phyloP scores from a whole-genome alignment of 2,888 invertebrate genomes.

The Eupithecia abbreviata region DNA sequence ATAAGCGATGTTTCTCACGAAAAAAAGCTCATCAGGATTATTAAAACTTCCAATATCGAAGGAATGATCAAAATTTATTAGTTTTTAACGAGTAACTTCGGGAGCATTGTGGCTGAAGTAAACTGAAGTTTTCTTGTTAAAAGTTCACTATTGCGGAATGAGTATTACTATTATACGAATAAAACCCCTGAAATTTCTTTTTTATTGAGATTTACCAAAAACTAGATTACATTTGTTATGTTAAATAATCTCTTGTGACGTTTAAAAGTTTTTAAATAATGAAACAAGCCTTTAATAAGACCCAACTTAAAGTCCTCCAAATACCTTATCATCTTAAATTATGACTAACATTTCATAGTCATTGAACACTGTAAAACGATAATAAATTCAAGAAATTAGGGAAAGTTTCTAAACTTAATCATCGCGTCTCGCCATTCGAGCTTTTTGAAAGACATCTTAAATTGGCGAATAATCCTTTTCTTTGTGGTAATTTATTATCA shows the following conservation, averaged over 20 bases:
- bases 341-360: conserved; percentile 48
- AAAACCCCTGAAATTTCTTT: conserved; percentile 78
- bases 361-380: conserved; percentile 49
- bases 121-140: conserved; percentile 83
- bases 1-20: neutral
- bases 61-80: conserved; percentile 75
- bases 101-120: conserved; percentile 75
- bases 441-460: conserved; percentile 59
- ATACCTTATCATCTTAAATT: conserved; percentile 22
- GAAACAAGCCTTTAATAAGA: neutral
- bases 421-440: conserved; percentile 52
- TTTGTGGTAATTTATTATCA: conserved; percentile 58
- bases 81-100: conserved; percentile 70
- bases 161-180: conserved; percentile 59
- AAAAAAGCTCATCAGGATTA: neutral
- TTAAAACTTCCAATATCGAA: conserved; percentile 49
- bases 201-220: conserved; percentile 64
- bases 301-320: neutral
- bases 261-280: neutral
- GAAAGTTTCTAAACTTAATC: conserved; percentile 59
- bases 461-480: conserved; percentile 61
- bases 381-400: conserved; percentile 58
- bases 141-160: conserved; percentile 81
- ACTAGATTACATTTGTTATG: conserved; percentile 39
- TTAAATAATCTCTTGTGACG: neutral